Percentiles rank a stretch among this genome's conserved stretches.
These are phyloP conservation scores for Drosophila watanabei DNA, from an alignment of 1,140 invertebrate genomes.

Conservation along the genomic window DNA sequence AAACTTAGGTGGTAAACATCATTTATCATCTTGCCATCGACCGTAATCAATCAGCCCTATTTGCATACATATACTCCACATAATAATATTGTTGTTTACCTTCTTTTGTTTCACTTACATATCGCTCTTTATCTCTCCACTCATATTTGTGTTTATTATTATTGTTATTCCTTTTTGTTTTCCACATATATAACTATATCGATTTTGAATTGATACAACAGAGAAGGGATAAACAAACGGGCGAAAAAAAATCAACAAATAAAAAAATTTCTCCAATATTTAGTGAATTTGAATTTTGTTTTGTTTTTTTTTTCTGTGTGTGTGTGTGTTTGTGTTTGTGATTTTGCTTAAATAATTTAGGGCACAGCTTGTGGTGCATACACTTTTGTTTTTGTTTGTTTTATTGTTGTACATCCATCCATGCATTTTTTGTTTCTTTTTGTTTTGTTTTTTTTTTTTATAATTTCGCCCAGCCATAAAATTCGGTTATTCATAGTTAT, in stretches of 20 bases:
- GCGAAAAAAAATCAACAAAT: conserved; percentile 29
- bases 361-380: conserved; percentile 42
- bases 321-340: conserved; percentile 2
- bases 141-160: conserved; percentile 60
- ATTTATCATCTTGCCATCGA: conserved; percentile 57
- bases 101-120: conserved; percentile 21
- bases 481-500: conserved; percentile 68
- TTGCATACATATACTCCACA: conserved; percentile 48
- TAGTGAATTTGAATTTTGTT: conserved; percentile 25
- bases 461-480: conserved; percentile 59
- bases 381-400: conserved; percentile 23
- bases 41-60: conserved; percentile 65
- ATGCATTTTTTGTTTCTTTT: conserved; percentile 1
- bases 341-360: conserved; percentile 16
- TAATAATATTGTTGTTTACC: conserved; percentile 51
- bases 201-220: conserved; percentile 56
- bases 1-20: conserved; percentile 77
- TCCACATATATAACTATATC: conserved; percentile 40
- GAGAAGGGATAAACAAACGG: conserved; percentile 27
- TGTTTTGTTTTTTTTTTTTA: conserved; percentile 5
- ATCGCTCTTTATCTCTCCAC: conserved; percentile 30
- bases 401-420: conserved; percentile 22
- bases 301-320: not conserved
- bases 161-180: conserved; percentile 40
- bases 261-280: conserved; percentile 21